These are phyloP conservation scores for Zosterops borbonicus DNA, from an alignment of 2,113 vertebrate genomes.

Conservation along the genomic window DNA sequence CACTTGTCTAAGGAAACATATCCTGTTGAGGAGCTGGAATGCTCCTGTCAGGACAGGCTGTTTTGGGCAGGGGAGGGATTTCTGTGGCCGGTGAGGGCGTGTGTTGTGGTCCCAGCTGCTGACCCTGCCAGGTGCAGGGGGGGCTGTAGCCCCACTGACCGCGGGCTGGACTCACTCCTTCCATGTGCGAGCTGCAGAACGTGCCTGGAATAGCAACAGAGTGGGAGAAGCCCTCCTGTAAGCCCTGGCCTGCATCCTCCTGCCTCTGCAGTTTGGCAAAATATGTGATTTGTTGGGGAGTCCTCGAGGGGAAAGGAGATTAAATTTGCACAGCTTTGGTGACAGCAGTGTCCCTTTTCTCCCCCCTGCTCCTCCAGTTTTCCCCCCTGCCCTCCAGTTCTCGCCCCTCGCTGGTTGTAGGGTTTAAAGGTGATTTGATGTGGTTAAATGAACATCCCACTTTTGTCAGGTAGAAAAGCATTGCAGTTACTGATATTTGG, in stretches of 20 bases:
- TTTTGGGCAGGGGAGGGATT: not conserved
- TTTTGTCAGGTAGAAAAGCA: not conserved
- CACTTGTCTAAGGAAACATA: not conserved
- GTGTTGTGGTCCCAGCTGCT: not conserved
- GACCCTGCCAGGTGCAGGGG: not conserved
- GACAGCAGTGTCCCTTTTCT: not conserved
- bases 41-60: not conserved
- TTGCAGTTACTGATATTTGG: no score
- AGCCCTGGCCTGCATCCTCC: not conserved
- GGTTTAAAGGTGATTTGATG: not conserved
- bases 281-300: not conserved
- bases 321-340: not conserved
- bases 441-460: fast-evolving
- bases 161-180: not conserved
- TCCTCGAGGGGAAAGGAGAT: not conserved
- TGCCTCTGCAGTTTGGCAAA: not conserved
- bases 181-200: not conserved
- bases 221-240: not conserved
- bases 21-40: not conserved
- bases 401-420: fast-evolving
- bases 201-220: slow-evolving; percentile 19
- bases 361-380: not conserved
- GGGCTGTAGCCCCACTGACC: not conserved
- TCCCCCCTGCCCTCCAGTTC: not conserved
- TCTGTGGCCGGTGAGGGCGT: not conserved